Percentiles rank a stretch among this genome's conserved stretches.
Conservation (phyloP, 2,888 invertebrate genomes). For the Sicus ferrugineus region DNA sequence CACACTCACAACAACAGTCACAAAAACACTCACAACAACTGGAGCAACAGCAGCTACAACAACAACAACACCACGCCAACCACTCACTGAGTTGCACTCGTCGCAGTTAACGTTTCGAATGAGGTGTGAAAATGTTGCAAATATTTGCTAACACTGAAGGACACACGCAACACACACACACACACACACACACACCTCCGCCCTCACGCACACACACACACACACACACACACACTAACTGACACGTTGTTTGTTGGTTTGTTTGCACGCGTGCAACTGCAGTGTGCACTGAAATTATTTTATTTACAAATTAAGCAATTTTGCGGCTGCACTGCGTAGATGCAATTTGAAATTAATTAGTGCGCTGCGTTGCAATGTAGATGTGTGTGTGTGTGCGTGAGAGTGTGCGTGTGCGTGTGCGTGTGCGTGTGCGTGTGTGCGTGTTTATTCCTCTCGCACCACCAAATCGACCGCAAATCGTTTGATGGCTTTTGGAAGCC, state of each 20-base stretch:
- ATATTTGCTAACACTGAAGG: slow-evolving; percentile 22
- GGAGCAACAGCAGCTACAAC: neutral
- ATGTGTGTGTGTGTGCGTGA: slow-evolving; percentile 10
- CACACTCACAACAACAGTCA: neutral
- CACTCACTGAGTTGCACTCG: neutral
- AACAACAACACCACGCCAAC: neutral
- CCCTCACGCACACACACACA: slow-evolving; percentile 11
- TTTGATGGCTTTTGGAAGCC: neutral
- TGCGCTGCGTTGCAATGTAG: slow-evolving; percentile 8
- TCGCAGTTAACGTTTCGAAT: slow-evolving; percentile 13
- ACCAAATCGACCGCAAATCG: neutral
- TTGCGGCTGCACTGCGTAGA: slow-evolving; percentile 27
- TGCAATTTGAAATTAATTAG: slow-evolving; percentile 37
- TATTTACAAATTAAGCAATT: slow-evolving; percentile 43
- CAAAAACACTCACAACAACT: neutral
- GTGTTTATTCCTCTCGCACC: too few relatives aligned
- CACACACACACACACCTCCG: neutral
- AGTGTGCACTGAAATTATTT: slow-evolving; percentile 36
- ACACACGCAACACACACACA: slow-evolving; percentile 5
- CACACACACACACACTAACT: neutral
- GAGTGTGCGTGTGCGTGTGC: neutral
- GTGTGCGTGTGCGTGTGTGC: neutral
- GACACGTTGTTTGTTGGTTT: neutral
- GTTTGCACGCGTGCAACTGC: neutral
- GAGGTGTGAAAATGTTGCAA: slow-evolving; percentile 33